Percentiles rank a stretch among this genome's conserved stretches.
Evolutionary conservation across 2,888 invertebrate species (phyloP).

Genomic region (Polydrusus cervinus): DNA sequence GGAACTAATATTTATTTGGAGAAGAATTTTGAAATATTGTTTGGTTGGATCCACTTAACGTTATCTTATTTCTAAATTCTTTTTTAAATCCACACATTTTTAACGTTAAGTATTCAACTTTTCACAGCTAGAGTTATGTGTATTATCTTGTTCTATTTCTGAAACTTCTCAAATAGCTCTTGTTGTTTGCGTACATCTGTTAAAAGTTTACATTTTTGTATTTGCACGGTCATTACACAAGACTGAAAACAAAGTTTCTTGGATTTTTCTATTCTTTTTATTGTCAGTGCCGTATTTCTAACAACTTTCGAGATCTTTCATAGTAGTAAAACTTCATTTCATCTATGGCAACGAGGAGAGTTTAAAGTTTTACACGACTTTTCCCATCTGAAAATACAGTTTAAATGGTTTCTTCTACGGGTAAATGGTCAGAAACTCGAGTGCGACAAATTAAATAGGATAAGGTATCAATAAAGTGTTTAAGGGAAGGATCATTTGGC

Average conservation of each 20-base stretch:
- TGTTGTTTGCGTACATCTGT: constrained; percentile 19
- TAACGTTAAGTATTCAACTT: background rate
- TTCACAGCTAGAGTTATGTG: background rate
- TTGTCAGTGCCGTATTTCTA: constrained; percentile 1
- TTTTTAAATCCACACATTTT: too few relatives aligned
- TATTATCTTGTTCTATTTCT: background rate
- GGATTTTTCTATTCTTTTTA: background rate
- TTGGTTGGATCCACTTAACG: too few relatives aligned
- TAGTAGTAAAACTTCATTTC: constrained; percentile 5
- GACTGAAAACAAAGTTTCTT: constrained; percentile 14
- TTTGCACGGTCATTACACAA: constrained; percentile 23
- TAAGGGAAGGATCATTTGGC: too few relatives aligned
- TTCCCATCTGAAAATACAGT: background rate
- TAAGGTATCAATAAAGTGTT: too few relatives aligned
- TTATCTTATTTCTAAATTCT: too few relatives aligned
- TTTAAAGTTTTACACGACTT: constrained; percentile 3
- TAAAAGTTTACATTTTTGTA: constrained; percentile 25
- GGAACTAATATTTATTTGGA: too few relatives aligned
- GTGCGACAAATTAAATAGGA: too few relatives aligned
- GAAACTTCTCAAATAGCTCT: background rate
- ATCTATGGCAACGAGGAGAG: background rate
- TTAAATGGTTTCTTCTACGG: background rate
- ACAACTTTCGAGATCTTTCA: constrained; percentile 4
- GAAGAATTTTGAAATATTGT: too few relatives aligned
- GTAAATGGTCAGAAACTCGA: background rate